These are phyloP conservation scores for Matsumyia berberina DNA, from an alignment of 2,888 invertebrate genomes.

Conservation along the genomic window DNA sequence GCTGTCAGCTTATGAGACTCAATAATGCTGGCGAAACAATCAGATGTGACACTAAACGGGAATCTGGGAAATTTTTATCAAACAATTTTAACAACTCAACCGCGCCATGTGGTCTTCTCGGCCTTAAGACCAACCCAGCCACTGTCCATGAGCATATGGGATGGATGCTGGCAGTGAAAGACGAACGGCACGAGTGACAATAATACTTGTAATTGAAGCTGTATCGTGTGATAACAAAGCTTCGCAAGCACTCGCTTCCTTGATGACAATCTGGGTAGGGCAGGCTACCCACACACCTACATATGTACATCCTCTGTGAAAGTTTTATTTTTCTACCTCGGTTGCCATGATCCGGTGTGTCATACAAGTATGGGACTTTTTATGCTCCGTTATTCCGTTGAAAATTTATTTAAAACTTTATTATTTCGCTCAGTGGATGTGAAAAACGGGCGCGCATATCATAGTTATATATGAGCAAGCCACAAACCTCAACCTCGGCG, in stretches of 20 bases:
- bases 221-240: conserved; percentile 39
- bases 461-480: conserved; percentile 19
- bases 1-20: conserved; percentile 54
- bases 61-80: conserved; percentile 56
- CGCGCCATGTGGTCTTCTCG: conserved; percentile 50
- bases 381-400: conserved; percentile 20
- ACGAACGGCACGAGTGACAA: conserved; percentile 36
- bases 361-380: neutral
- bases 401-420: conserved; percentile 67
- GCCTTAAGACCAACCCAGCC: conserved; percentile 1
- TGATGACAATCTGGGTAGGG: neutral
- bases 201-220: conserved; percentile 62
- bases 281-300: neutral
- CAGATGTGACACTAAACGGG: conserved; percentile 53
- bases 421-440: conserved; percentile 41
- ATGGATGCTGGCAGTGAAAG: neutral
- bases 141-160: neutral
- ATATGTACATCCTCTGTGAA: conserved; percentile 9
- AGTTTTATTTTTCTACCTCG: conserved; percentile 35
- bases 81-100: conserved; percentile 59
- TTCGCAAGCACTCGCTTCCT: conserved; percentile 4
- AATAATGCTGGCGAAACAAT: conserved; percentile 50
- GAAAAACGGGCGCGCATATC: conserved; percentile 23
- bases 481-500: conserved; percentile 40
- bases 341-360: conserved; percentile 9